Base-by-base conservation (phyloP, 2,888 invertebrate genomes). In the Synanthedon andrenaeformis region DNA sequence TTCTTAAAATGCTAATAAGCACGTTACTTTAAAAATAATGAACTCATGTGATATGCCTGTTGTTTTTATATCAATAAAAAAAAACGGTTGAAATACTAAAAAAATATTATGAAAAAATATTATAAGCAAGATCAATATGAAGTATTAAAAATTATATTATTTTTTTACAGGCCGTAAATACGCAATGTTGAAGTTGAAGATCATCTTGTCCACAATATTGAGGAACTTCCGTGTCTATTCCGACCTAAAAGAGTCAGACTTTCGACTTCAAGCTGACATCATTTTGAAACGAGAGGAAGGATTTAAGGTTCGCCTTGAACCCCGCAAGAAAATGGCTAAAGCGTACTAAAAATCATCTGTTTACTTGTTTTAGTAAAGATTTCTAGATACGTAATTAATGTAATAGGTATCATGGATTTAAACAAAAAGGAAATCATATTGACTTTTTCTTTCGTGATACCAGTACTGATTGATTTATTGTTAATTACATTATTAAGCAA, bases 181-280 rank as follows among this genome's bases (percentile, higher is more conserved):
- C 72, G 94, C 94, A 45, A 93, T 94, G 92, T 79, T 94, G 62
- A 94, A 94, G 73, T 81, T 94, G 67, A 94, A 94, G 82, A 92
- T 94, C 57, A 89, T 94, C 57, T 84, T 94, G 17, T 92, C 94
- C 5, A 94, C 93, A 55, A 91, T 94, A 64, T 70, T 94, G 62
- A 89, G 94, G 64, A 92, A 91, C 70, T 94, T 92, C 89, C 90
- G 89, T 56, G 89, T 94, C n/a, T 71, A 88, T 56, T 92, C 92
- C 4, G 91, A 92, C 69, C 77, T 91, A 19, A 89, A 88, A 54
- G 92, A 93, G 66, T 78, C 89, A 19, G 92, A 94, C 63, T 94
- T 93, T 77, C 87, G 89, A 69, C 87, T 94, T 14, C 92, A 92
- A 76, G 92, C 91, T 48, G 94, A 94, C 70, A 93, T 94, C 59